Evolutionary conservation across 2,797 vertebrate species (phyloP), one percentile per base, ranked within the genome.

Genomic region (Varecia variegata): DNA sequence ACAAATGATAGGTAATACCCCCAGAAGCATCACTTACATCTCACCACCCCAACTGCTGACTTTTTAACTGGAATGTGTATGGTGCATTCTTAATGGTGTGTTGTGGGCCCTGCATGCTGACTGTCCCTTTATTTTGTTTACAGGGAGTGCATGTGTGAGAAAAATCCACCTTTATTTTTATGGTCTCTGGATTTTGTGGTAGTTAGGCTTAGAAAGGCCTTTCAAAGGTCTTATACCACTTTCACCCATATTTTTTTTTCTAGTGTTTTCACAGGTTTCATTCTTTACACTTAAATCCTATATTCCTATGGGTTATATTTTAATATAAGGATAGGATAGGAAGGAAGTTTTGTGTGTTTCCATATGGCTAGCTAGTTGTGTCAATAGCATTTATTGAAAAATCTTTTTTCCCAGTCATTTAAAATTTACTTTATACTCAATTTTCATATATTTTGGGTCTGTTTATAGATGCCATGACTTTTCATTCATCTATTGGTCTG

Each of bases 381-480:
- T 93, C 79, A 95, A 50, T 35, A 71, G 71, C 74, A 92, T 45
- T 76, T 84, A 77, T 54, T 77, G 65, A 88, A 82, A 93, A 93
- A 74, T 45, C 89, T 87, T 91, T 58, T 62, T 56, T 6, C n/a
- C 38, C 58, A 77, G 62, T 80, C 74, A 73, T 68, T 96, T 93
- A 92, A 95, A 94, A 68, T 71, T 93, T 89, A 93, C 40, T 32
- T 87, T 81, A 73, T 73, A 95, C 12, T 96, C 27, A 74, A 8
- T 47, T 87, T 93, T 95, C 13, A 14, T 27, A 21, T 73, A 23
- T 21, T 88, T 90, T 93, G 52, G 25, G 30, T 87, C 94, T 92
- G 32, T 82, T 91, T 95, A 32, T 96, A 54, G 43, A 56, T 84
- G 65, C 10, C 56, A 11, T 73, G n/a, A 21, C 79, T 96, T 96